A percentile compares a stretch with the other conserved stretches of the same genome.
Evolutionary conservation across 1,140 invertebrate genomes (phyloP).

Genomic region (Euglossa dilemma): DNA sequence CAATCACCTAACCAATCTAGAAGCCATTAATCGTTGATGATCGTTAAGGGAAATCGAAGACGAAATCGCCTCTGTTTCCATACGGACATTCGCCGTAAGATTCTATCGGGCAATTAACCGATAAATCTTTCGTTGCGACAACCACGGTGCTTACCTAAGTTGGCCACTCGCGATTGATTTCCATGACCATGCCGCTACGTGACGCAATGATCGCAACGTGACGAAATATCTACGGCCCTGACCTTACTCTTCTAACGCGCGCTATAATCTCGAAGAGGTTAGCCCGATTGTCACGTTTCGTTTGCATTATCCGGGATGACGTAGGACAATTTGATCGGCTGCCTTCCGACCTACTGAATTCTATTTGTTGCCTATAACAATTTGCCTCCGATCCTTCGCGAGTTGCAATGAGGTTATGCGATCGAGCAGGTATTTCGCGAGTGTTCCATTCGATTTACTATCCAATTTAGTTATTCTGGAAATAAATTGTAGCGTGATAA

Average conservation of each 20-base stretch:
- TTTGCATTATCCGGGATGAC: not conserved
- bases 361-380: not conserved
- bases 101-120: not conserved
- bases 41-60: not conserved
- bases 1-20: no score
- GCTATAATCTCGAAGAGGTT: conserved; percentile 9
- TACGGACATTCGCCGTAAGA: no score
- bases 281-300: not conserved
- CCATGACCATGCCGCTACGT: not conserved
- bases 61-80: not conserved
- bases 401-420: no score
- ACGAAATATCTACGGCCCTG: conserved; percentile 31
- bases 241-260: not conserved
- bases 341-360: not conserved
- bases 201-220: not conserved
- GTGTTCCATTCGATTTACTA: no score
- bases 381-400: not conserved
- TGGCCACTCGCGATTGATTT: not conserved
- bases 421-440: no score
- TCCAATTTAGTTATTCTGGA: no score
- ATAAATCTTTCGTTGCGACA: not conserved
- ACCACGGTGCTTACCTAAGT: no score
- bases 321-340: not conserved
- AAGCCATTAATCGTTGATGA: no score
- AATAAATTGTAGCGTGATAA: no score